A percentile compares a stretch with the other conserved stretches of the same genome.
These are phyloP conservation scores for Deilephila porcellus DNA, from an alignment of 2,888 invertebrate species.

Conservation along the genomic window DNA sequence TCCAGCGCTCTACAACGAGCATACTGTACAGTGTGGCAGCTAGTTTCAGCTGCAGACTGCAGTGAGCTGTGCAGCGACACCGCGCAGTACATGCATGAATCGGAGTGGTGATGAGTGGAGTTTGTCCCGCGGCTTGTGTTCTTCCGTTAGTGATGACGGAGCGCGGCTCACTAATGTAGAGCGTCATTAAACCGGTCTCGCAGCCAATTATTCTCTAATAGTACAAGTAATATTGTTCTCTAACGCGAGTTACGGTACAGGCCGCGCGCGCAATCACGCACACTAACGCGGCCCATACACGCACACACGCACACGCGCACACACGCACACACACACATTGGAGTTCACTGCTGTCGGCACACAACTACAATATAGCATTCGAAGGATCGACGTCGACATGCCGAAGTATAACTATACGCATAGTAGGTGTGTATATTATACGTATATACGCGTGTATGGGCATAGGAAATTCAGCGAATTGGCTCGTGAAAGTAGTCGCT, in stretches of 20 bases:
- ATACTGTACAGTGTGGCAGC: no score
- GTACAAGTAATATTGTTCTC: conserved; percentile 21
- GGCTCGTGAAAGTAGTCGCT: neutral
- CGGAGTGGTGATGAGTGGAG: no score
- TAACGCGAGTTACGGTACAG: conserved; percentile 20
- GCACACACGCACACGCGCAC: neutral
- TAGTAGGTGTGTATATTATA: neutral
- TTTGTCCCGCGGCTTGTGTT: no score
- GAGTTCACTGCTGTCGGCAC: neutral
- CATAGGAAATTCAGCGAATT: conserved; percentile 2
- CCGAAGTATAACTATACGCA: neutral
- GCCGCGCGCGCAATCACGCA: neutral
- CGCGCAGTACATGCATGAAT: no score
- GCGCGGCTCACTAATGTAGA: neutral
- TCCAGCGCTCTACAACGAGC: neutral
- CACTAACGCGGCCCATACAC: neutral
- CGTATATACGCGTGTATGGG: neutral
- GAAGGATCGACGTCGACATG: neutral
- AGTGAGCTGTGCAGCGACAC: no score
- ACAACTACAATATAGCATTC: neutral
- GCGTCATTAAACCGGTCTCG: conserved; percentile 16
- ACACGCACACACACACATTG: neutral
- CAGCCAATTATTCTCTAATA: conserved; percentile 20
- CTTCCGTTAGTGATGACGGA: neutral
- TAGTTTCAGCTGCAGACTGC: no score